Evolutionary conservation across 2,888 invertebrate genomes (phyloP).

Genomic region (Kuschelorhynchus macadamiae): DNA sequence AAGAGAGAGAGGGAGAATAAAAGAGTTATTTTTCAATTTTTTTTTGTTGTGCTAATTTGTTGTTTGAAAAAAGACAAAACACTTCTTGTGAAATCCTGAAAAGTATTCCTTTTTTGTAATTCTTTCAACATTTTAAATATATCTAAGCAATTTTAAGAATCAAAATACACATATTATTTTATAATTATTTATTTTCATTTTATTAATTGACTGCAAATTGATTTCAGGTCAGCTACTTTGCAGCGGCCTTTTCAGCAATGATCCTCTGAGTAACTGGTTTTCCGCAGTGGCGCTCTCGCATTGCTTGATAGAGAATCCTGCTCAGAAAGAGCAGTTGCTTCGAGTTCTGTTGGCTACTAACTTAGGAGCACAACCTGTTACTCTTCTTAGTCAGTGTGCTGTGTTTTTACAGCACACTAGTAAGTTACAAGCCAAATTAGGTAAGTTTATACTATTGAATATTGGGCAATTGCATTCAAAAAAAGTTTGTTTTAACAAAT

Average conservation of each 20-base stretch:
- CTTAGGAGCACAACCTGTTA: conserved; percentile 87
- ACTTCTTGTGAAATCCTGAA: too few species aligned
- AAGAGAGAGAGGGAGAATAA: too few species aligned
- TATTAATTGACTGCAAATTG: conserved; percentile 68
- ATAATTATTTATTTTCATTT: too few species aligned
- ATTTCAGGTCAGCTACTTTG: conserved; percentile 85
- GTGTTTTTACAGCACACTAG: conserved; percentile 86
- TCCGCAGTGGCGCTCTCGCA: conserved; percentile 93
- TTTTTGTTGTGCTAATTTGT: too few species aligned
- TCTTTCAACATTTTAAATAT: too few species aligned
- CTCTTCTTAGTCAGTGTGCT: conserved; percentile 91
- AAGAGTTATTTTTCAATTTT: too few species aligned
- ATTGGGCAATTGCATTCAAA: too few species aligned
- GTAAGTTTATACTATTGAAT: conserved; percentile 27
- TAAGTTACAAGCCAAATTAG: conserved; percentile 85
- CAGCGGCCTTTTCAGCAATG: conserved; percentile 90
- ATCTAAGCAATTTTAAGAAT: too few species aligned
- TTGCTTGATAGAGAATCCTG: conserved; percentile 86
- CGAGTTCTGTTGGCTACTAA: conserved; percentile 91
- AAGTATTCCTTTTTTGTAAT: too few species aligned
- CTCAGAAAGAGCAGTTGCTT: conserved; percentile 90
- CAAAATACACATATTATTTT: too few species aligned
- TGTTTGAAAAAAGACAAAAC: too few species aligned
- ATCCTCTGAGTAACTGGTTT: conserved; percentile 95
- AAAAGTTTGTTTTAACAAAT: too few species aligned